Conservation (phyloP, 2,113 vertebrate species). For the Phylloscopus trochiloides region DNA sequence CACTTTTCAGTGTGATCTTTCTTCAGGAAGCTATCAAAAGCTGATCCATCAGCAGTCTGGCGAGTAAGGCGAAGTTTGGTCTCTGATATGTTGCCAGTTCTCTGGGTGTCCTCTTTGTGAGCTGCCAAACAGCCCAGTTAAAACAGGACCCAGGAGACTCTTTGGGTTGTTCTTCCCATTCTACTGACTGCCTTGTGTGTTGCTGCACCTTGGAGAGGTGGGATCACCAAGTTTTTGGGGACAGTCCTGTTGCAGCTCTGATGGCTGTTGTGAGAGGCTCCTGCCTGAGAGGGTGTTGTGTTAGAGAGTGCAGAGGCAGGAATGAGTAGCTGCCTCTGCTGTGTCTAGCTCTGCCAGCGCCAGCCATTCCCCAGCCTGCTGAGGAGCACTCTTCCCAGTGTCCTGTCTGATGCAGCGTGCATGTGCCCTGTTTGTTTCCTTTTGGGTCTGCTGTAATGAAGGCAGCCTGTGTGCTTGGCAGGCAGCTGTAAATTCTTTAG, state of each 20-base stretch:
- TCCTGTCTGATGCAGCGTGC: neutral
- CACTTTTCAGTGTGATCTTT: constrained; percentile 78
- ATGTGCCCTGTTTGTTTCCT: neutral
- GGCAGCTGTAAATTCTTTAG: neutral
- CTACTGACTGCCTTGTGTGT: neutral
- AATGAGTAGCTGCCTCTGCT: neutral
- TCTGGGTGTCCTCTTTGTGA: neutral
- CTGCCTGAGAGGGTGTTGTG: neutral
- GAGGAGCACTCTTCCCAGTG: neutral
- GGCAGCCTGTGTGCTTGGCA: neutral
- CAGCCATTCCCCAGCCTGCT: neutral
- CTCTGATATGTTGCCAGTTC: neutral
- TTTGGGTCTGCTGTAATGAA: neutral
- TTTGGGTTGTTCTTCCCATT: neutral
- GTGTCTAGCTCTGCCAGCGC: neutral
- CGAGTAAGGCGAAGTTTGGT: neutral
- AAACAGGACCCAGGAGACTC: neutral
- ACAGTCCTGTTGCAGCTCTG: neutral
- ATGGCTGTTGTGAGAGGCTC: neutral
- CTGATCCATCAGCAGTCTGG: constrained; percentile 79
- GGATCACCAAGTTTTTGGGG: neutral
- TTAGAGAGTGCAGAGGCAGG: neutral
- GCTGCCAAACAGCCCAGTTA: neutral
- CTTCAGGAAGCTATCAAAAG: constrained; percentile 78
- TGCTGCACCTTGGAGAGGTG: neutral